Conservation (phyloP, 1,140 invertebrate genomes). For the Triops cancriformis region DNA sequence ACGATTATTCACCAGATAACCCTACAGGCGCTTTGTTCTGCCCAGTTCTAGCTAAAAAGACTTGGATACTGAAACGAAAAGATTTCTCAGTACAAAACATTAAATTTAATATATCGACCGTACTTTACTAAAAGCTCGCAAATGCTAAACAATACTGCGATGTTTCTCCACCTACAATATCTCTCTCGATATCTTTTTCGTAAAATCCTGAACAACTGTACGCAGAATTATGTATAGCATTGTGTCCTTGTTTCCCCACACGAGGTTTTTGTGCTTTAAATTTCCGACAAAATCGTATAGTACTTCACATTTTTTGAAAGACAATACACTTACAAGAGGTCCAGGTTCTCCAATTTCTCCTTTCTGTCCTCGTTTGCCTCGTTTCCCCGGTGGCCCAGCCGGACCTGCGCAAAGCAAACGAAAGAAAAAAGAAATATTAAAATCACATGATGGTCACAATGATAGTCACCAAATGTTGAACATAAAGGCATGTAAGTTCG, state of each 20-base stretch:
- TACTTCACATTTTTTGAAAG: background rate
- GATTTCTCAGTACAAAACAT: too few relatives aligned
- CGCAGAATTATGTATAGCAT: too few relatives aligned
- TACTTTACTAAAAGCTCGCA: too few relatives aligned
- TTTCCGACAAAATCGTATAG: too few relatives aligned
- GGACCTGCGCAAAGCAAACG: constrained; percentile 42
- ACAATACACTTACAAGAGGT: constrained; percentile 35
- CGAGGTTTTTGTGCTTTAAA: too few relatives aligned
- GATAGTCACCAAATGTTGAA: background rate
- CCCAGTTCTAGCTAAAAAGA: too few relatives aligned
- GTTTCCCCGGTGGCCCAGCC: constrained; percentile 65
- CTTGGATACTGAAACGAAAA: too few relatives aligned
- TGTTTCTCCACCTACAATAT: background rate
- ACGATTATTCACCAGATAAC: background rate
- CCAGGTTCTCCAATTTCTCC: constrained; percentile 68
- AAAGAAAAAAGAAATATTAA: background rate
- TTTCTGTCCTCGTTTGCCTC: constrained; percentile 81
- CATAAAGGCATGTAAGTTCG: background rate
- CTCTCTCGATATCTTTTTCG: background rate
- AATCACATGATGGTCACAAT: background rate
- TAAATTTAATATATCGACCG: too few relatives aligned
- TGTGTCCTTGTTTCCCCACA: too few relatives aligned
- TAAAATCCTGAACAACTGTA: background rate
- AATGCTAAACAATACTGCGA: too few relatives aligned
- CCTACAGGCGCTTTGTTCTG: constrained; percentile 2